phyloP scores from a whole-genome alignment of 1,140 invertebrate genomes.

The Leptinotarsa undecemlineata region DNA sequence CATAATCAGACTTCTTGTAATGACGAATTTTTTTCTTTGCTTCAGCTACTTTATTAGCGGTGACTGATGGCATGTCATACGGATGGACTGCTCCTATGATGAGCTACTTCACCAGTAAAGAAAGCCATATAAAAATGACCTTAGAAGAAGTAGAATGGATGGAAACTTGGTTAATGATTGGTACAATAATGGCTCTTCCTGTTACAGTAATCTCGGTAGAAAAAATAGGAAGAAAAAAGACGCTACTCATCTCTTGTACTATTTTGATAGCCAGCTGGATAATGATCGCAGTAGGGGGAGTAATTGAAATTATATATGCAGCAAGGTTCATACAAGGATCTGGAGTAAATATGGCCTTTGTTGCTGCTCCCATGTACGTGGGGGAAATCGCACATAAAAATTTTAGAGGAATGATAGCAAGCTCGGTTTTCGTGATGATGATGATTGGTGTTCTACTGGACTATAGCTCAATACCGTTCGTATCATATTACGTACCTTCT shows the following conservation, averaged over 20 bases:
- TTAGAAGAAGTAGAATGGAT: conserved; percentile 62
- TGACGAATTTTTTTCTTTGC: neutral
- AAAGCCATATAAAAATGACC: conserved; percentile 48
- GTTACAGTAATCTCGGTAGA: conserved; percentile 61
- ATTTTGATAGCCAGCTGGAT: conserved; percentile 68
- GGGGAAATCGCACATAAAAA: conserved; percentile 51
- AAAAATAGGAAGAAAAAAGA: conserved; percentile 65
- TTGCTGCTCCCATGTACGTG: conserved; percentile 50
- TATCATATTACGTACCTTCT: conserved; percentile 18
- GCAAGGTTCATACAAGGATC: conserved; percentile 55
- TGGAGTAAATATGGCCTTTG: conserved; percentile 47
- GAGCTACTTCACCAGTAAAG: conserved; percentile 55
- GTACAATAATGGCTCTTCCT: conserved; percentile 63
- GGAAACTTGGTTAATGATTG: conserved; percentile 64
- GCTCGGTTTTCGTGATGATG: conserved; percentile 49
- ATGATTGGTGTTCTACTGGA: conserved; percentile 46
- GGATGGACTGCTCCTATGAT: conserved; percentile 69
- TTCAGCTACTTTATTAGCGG: conserved; percentile 41
- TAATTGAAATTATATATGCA: conserved; percentile 56
- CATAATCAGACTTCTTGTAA: too few species aligned
- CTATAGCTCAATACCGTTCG: conserved; percentile 41
- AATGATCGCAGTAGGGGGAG: conserved; percentile 58
- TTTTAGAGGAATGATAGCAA: conserved; percentile 47
- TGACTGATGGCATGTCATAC: conserved; percentile 52
- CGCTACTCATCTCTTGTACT: conserved; percentile 60